phyloP scores from a whole-genome alignment of 2,113 vertebrate species.

The Periophthalmodon schlosseri region DNA sequence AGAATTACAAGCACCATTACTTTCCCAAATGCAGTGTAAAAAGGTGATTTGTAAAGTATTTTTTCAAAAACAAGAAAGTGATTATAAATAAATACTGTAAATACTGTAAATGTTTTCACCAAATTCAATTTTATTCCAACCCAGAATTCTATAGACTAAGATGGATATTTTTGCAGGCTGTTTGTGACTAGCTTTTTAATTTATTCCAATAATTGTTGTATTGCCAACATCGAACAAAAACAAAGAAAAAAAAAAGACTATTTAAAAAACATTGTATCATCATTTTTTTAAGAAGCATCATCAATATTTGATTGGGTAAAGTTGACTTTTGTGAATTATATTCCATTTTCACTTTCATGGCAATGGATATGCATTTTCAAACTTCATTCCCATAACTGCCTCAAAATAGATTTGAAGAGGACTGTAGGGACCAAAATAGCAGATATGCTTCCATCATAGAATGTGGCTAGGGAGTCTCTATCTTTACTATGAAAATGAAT shows the following conservation, averaged over 20 bases:
- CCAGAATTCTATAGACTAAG: too few species aligned
- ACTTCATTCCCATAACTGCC: too few species aligned
- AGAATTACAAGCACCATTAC: conserved; percentile 29
- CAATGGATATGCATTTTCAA: too few species aligned
- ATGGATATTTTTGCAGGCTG: too few species aligned
- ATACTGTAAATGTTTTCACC: background rate
- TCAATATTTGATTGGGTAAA: background rate
- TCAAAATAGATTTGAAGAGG: background rate
- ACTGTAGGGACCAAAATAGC: background rate
- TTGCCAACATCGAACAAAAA: background rate
- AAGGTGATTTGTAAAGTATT: background rate
- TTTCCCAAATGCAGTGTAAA: conserved; percentile 5
- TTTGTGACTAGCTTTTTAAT: background rate
- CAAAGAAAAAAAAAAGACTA: too few species aligned
- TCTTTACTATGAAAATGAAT: too few species aligned
- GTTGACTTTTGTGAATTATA: background rate
- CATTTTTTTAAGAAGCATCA: background rate
- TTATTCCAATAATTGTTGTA: background rate
- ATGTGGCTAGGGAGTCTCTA: too few species aligned
- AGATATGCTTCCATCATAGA: background rate
- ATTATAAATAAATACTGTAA: background rate
- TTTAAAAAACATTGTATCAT: background rate
- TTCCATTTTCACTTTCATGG: background rate
- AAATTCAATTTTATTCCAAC: too few species aligned
- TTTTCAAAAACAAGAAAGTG: background rate